Evolutionary conservation across 2,113 vertebrate species (phyloP).

Genomic region (Nycticebus coucang): DNA sequence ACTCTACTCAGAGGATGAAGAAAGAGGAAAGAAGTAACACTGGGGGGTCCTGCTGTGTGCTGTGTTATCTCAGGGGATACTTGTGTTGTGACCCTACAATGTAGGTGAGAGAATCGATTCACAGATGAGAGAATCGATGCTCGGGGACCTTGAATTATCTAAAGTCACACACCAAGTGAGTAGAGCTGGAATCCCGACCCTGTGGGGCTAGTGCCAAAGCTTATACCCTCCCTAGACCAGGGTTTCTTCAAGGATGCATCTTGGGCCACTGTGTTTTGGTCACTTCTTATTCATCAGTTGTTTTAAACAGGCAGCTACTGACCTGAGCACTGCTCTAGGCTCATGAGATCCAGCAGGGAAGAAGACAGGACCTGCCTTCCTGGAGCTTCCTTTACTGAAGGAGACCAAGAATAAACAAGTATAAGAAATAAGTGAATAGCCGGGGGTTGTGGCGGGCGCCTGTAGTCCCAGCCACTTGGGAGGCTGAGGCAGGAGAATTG

Average conservation of each 20-base stretch:
- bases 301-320: neutral
- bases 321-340: neutral
- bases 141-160: neutral
- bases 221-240: neutral
- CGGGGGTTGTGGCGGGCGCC: too few relatives aligned
- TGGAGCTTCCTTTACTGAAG: neutral
- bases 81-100: too few relatives aligned
- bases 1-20: neutral
- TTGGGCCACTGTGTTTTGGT: neutral
- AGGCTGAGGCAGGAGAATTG: too few relatives aligned
- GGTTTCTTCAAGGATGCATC: neutral
- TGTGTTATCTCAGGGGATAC: neutral
- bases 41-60: neutral
- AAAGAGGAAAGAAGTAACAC: neutral
- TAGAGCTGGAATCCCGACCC: neutral
- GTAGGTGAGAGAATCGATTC: neutral
- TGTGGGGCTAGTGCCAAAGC: too few relatives aligned
- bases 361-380: neutral
- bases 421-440: neutral
- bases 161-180: neutral
- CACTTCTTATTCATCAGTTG: neutral
- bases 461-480: too few relatives aligned
- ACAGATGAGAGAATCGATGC: neutral
- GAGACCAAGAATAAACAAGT: neutral
- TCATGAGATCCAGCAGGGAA: neutral